phyloP scores from a whole-genome alignment of 2,888 invertebrate species.

The Orthonevra nobilis region DNA sequence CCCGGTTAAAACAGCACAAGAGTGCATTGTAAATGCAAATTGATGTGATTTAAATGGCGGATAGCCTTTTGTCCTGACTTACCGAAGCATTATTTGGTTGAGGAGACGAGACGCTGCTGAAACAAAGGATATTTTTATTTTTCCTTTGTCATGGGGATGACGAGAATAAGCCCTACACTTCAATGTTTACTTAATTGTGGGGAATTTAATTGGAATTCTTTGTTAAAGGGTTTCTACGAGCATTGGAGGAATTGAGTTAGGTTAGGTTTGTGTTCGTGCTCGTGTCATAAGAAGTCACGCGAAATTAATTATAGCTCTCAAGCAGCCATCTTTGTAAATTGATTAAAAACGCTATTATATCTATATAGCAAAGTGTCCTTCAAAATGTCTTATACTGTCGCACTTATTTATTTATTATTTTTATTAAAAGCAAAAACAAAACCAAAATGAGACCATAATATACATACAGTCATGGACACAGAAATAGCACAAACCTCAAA shows the following conservation, averaged over 20 bases:
- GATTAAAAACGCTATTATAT: too few relatives aligned
- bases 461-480: too few relatives aligned
- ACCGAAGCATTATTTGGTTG: constrained; percentile 16
- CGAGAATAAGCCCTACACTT: neutral
- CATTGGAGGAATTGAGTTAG: too few relatives aligned
- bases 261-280: too few relatives aligned
- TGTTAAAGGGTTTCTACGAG: neutral
- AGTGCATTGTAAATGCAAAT: constrained; percentile 47
- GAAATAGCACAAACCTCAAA: too few relatives aligned
- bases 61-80: constrained; percentile 16
- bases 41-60: constrained; percentile 43
- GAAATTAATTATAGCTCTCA: too few relatives aligned
- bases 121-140: constrained; percentile 31
- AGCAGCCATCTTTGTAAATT: neutral
- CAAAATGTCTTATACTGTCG: too few relatives aligned
- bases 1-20: too few relatives aligned
- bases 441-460: too few relatives aligned
- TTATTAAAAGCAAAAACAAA: too few relatives aligned
- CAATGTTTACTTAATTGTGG: neutral
- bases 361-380: too few relatives aligned
- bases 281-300: constrained; percentile 1
- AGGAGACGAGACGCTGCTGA: neutral
- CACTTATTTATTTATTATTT: too few relatives aligned
- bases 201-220: neutral
- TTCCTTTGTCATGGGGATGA: constrained; percentile 6